A percentile compares a stretch with the other conserved stretches of the same genome.
Evolutionary conservation across 2,113 vertebrate genomes (phyloP).

Genomic region (Erythrolamprus reginae): DNA sequence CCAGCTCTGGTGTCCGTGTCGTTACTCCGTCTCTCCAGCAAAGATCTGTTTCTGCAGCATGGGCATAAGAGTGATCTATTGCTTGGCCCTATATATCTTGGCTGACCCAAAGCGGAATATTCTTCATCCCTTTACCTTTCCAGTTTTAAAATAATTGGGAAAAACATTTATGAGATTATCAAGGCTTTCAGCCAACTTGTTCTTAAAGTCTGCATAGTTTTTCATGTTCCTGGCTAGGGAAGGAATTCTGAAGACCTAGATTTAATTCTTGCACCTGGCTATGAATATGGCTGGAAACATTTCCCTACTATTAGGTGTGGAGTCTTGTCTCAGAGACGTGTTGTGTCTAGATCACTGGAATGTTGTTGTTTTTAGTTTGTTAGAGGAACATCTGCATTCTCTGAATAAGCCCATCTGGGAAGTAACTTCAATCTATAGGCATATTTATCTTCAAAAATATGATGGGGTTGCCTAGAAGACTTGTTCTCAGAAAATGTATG

Average conservation of each 20-base stretch:
- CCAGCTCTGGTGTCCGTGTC: too few relatives aligned
- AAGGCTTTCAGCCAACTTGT: constrained; percentile 15
- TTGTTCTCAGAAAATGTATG: not conserved
- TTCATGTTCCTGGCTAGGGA: not conserved
- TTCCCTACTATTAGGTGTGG: not conserved
- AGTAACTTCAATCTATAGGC: not conserved
- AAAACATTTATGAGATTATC: not conserved
- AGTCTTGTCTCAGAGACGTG: not conserved
- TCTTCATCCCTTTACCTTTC: constrained; percentile 6
- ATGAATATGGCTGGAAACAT: not conserved
- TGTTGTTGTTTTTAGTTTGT: not conserved
- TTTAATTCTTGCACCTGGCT: not conserved
- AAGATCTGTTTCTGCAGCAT: not conserved
- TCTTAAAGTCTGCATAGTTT: not conserved
- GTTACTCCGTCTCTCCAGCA: too few relatives aligned
- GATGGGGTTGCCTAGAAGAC: not conserved
- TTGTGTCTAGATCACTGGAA: not conserved
- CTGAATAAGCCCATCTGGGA: too few relatives aligned
- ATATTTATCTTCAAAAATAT: not conserved
- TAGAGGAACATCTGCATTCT: not conserved
- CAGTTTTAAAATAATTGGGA: constrained; percentile 12
- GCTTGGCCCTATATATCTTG: not conserved
- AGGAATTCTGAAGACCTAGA: not conserved
- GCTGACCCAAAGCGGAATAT: constrained; percentile 1
- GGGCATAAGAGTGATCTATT: not conserved